Evolutionary conservation across 2,113 vertebrate species (phyloP).

Genomic region (Mionectes macconnelli): DNA sequence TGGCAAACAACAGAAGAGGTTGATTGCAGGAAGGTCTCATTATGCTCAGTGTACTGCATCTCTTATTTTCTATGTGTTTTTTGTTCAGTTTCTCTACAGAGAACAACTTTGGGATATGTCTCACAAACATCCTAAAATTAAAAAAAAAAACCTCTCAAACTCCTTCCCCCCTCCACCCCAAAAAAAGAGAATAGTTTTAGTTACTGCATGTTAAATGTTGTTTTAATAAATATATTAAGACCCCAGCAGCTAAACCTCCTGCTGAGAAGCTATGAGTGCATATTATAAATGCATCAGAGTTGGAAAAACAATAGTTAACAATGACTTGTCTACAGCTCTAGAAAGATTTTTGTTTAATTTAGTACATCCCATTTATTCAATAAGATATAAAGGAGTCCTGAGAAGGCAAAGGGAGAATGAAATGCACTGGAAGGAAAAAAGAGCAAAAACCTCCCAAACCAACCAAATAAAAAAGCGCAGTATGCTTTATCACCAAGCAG

Average conservation of each 20-base stretch:
- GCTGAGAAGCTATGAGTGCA: not conserved
- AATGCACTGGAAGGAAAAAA: not conserved
- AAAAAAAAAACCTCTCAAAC: not conserved
- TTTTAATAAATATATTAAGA: not conserved
- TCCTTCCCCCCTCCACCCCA: too few species aligned
- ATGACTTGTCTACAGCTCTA: not conserved
- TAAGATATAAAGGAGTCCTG: not conserved
- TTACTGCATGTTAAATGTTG: not conserved
- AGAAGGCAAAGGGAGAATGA: not conserved
- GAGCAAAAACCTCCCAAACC: not conserved
- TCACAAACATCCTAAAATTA: not conserved
- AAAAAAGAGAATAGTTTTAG: not conserved
- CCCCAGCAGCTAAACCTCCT: not conserved
- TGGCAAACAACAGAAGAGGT: not conserved
- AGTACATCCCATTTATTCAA: not conserved
- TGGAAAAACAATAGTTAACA: not conserved
- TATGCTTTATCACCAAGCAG: not conserved
- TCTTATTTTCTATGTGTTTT: not conserved
- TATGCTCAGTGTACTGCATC: not conserved
- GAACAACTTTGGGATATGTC: not conserved
- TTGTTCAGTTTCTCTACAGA: not conserved
- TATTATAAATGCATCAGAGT: not conserved
- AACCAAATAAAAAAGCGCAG: not conserved
- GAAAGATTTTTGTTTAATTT: not conserved
- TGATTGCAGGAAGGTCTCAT: not conserved